Evolutionary conservation across 2,888 invertebrate genomes (phyloP), one percentile per base, ranked within the genome.

Genomic region (Serrognathus titanus): DNA sequence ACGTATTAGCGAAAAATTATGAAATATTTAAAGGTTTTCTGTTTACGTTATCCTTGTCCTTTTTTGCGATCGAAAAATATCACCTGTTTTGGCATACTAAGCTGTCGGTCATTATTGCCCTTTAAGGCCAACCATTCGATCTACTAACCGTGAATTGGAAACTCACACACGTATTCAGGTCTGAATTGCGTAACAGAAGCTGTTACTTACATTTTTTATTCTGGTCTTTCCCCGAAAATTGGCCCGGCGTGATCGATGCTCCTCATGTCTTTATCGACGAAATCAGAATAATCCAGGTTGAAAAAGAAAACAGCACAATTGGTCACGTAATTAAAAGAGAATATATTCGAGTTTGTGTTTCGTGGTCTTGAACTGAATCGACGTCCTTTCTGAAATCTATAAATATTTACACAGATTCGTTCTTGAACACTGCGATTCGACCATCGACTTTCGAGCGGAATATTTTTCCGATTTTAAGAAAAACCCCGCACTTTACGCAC

Each of bases 71-170:
- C 24, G 24, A 31, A 31, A 3, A 31, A 31, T 31, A 31, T 20
- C 20, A 20, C 20, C 20, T 20, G 20, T 4, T 20, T 20, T 20
- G 3, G 20, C 20, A 20, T 4, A 20, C 3, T 20, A 20, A 20
- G 20, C 20, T 20, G 20, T 20, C 24, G 16, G 16, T 16, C 16
- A 31, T 31, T 7, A 31, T 3, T 31, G 24, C 24, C 24, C 24
- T 31, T 31, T 31, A 31, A 31, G 24, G 24, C 24, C 24, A 3
- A 58, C 48, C 51, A 58, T 53, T 46, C 57, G 61, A 61, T 61
- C 61, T 50, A 61, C 61, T 61, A 57, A 61, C 61, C 61, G 58
- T 61, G 58, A 61, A 61, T 55, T 50, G 61, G 61, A 58, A 55
- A 56, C 55, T 56, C 50, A 56, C 58, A 51, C 61, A 52, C 48